Base-by-base conservation (phyloP, 2,888 invertebrate species). In the Lepetodrilus schrolli region DNA sequence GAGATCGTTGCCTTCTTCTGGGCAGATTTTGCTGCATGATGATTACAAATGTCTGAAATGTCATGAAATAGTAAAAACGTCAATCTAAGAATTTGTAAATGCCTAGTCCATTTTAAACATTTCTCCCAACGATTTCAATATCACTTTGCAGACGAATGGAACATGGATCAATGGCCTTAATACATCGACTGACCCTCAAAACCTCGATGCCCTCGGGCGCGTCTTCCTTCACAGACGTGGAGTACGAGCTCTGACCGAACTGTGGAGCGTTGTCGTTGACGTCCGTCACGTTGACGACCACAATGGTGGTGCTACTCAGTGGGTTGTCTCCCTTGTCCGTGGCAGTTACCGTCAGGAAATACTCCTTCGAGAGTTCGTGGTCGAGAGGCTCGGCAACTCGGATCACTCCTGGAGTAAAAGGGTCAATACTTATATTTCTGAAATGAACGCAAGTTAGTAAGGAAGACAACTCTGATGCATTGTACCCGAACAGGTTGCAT, bases 251-350 rank as follows among this genome's bases (percentile, higher is more conserved):
- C 77, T 87, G 86, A 17, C 83, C 72, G 78, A 90, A 90, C 20
- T 78, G 76, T 3, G 90, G 89, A 30, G 86, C 78, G 70, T 87
- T 88, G 78, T 89, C 89, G 73, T 90, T 90, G 69, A 86, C 80
- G 76, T 90, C 90, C 3, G 87, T 86, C 47, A 90, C 83, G 5
- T 96, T 94, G 79, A 98, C 94, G 90, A 96, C 96, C 72, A 97
- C 93, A 20, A 95, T 94, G 3, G 96, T 95, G 79, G 95, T 94
- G 90, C 96, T 96, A 89, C 95, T 96, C 49, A 98, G 93, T 13
- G 98, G 96, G 1, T 96, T 96, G 17, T 93, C 93, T 5, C 97
- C 97, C 0, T 95, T 95, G 90, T 98, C 98, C 23, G 95, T 93
- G 1, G 97, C 97, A 91, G 96, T 95, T 78, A 97, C 94, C 0